These are phyloP conservation scores for Palaemon carinicauda DNA, from an alignment of 1,140 invertebrate species.

Conservation along the genomic window DNA sequence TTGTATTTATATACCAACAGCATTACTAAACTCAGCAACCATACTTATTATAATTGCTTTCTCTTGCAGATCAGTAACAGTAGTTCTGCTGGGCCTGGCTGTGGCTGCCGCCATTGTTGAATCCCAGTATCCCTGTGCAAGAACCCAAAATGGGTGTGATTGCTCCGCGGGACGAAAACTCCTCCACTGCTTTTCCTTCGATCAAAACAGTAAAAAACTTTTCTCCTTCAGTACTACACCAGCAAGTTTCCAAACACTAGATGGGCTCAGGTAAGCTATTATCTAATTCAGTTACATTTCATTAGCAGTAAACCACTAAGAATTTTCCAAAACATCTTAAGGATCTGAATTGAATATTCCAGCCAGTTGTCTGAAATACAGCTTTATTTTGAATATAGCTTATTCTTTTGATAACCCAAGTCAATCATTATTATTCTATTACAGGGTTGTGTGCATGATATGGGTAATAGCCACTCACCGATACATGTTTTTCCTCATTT, in stretches of 20 bases:
- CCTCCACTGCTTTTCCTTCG: conserved; percentile 33
- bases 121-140: neutral
- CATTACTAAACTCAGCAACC: neutral
- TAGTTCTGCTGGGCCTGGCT: neutral
- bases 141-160: neutral
- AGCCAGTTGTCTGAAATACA: neutral
- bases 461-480: conserved; percentile 40
- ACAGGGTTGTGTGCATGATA: conserved; percentile 31
- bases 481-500: conserved; percentile 37
- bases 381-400: neutral
- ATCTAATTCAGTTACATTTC: neutral
- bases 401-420: neutral
- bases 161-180: conserved; percentile 3
- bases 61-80: neutral
- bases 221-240: neutral
- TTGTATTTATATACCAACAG: neutral
- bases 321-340: no score
- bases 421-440: neutral
- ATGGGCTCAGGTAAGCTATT: conserved; percentile 16
- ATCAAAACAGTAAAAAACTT: neutral
- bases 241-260: conserved; percentile 15
- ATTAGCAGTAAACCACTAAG: no score
- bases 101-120: neutral
- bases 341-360: neutral
- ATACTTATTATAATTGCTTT: neutral